Evolutionary conservation across 30 jellyfish, hydroid and myxozoan species (phyloP).

Genomic region (Aurelia sp.): DNA sequence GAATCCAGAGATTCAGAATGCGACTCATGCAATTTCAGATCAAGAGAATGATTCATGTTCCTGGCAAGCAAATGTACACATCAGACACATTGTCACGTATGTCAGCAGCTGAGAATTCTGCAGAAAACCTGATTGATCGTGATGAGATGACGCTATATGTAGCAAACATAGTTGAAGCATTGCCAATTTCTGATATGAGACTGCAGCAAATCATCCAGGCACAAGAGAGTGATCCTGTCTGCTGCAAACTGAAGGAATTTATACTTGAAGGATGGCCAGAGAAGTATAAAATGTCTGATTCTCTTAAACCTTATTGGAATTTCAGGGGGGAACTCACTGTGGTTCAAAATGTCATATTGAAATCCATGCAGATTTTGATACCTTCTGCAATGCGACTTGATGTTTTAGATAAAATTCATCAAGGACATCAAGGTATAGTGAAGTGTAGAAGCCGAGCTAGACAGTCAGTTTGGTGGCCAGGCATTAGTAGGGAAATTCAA

Average conservation of each 20-base stretch:
- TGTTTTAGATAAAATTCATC: too few relatives aligned
- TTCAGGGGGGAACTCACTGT: constrained; percentile 15
- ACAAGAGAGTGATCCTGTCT: constrained; percentile 35
- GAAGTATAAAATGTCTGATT: constrained; percentile 51
- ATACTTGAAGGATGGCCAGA: constrained; percentile 49
- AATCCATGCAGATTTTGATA: constrained; percentile 56
- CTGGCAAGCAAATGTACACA: constrained; percentile 70
- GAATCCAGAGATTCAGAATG: constrained; percentile 45
- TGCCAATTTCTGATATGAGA: constrained; percentile 47
- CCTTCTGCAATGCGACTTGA: constrained; percentile 67
- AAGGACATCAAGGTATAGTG: too few relatives aligned
- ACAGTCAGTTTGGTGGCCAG: constrained; percentile 68
- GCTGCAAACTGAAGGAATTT: constrained; percentile 42
- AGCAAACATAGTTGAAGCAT: constrained; percentile 25
- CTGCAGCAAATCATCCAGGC: constrained; percentile 49
- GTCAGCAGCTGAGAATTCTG: constrained; percentile 37
- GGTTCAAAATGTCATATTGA: constrained; percentile 31
- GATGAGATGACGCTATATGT: constrained; percentile 23
- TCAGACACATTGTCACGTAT: constrained; percentile 64
- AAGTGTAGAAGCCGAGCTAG: constrained; percentile 21
- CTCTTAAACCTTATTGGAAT: constrained; percentile 2
- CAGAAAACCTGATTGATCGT: constrained; percentile 50
- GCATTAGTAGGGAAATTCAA: constrained; percentile 38
- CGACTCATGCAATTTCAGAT: constrained; percentile 57
- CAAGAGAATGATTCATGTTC: constrained; percentile 43